These are phyloP conservation scores for Lepisosteus oculatus DNA, from an alignment of 2,113 vertebrate genomes.

Conservation along the genomic window DNA sequence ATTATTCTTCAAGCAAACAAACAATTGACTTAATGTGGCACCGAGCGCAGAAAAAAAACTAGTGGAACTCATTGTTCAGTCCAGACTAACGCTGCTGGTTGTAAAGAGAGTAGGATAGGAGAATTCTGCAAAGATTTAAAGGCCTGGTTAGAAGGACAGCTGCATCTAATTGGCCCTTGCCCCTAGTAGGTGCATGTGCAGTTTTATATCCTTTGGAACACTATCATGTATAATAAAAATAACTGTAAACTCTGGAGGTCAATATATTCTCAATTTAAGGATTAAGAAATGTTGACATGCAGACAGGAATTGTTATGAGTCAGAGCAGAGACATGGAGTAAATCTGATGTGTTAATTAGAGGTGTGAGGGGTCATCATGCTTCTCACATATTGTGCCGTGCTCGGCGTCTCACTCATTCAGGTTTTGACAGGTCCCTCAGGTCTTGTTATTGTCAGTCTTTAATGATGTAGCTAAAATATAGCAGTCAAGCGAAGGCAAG, in stretches of 20 bases:
- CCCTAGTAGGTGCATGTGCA: background rate
- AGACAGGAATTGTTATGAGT: background rate
- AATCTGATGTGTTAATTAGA: background rate
- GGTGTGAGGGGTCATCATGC: background rate
- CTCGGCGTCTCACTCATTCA: background rate
- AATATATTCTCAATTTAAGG: background rate
- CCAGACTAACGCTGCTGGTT: background rate
- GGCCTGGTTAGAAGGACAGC: background rate
- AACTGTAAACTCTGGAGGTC: background rate
- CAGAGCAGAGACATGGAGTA: background rate
- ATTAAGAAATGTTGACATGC: background rate
- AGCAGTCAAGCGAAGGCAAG: background rate
- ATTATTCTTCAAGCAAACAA: no score
- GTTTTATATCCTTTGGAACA: background rate
- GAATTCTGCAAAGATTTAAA: background rate
- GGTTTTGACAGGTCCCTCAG: background rate
- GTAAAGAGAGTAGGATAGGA: background rate
- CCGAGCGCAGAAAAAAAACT: background rate
- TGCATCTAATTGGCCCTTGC: background rate
- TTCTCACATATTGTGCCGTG: background rate
- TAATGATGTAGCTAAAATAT: background rate
- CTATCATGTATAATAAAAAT: background rate
- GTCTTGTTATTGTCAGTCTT: conserved; percentile 4
- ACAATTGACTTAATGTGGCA: no score
- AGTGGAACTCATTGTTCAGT: background rate